These are phyloP conservation scores for Charanyca ferruginea DNA, from an alignment of 2,888 invertebrate genomes.

Conservation along the genomic window DNA sequence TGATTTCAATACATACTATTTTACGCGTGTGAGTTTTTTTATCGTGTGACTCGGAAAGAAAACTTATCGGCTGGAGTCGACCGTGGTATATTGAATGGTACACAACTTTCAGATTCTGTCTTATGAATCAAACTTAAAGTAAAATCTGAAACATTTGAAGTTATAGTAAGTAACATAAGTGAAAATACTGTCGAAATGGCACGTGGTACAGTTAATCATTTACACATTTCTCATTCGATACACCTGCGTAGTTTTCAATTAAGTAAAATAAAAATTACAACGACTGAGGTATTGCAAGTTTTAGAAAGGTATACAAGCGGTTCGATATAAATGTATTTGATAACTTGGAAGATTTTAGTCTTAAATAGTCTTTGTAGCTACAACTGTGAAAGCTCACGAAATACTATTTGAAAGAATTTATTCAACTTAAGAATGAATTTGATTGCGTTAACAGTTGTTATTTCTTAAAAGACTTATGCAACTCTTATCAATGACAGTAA, in stretches of 20 bases:
- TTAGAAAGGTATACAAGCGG: not conserved
- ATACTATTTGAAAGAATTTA: too few relatives aligned
- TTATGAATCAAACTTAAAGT: conserved; percentile 20
- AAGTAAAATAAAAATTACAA: not conserved
- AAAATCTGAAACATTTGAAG: conserved; percentile 1
- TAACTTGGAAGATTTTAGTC: too few relatives aligned
- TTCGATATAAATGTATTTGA: too few relatives aligned
- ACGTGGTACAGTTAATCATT: conserved; percentile 21
- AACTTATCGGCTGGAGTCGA: conserved; percentile 33
- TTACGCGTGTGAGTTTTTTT: conserved; percentile 54
- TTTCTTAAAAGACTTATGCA: not conserved
- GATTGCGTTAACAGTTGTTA: not conserved
- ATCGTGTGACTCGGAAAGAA: conserved; percentile 39
- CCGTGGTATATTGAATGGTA: conserved; percentile 53
- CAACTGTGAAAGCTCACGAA: not conserved
- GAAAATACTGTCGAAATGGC: conserved; percentile 18
- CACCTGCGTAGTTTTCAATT: not conserved
- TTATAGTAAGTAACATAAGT: conserved; percentile 26
- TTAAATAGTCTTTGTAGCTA: not conserved
- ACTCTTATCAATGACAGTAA: not conserved
- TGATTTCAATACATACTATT: conserved; percentile 51
- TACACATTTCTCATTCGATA: conserved; percentile 9
- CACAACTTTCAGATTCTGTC: not conserved
- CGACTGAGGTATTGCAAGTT: conserved; percentile 9
- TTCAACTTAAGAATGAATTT: too few relatives aligned